Base-by-base conservation (phyloP, 2,113 vertebrate species). In the Cyprinodon brontotheroides region DNA sequence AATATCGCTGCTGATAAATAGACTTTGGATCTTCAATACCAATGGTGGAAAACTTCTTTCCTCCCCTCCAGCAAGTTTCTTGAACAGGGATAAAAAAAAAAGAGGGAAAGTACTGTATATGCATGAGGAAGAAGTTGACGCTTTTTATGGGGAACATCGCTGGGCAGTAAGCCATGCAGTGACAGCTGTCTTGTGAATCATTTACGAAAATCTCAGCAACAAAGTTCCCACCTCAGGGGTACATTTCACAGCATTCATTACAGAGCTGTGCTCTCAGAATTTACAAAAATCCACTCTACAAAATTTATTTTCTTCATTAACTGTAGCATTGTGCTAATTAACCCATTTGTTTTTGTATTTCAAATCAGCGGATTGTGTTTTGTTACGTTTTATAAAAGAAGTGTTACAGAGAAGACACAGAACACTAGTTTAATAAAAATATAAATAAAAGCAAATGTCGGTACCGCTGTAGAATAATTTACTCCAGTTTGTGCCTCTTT, bases 131-230 rank as follows among this genome's bases (percentile, higher is more conserved):
- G 40, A 74, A 77, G 74, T 79, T 79, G 77, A 71, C 36, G 66
- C 75, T 70, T 90, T 90, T 88, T 84, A 87, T 86, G 75, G 65
- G 72, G 68, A 86, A 75, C 85, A 80, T 80, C 79, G 77, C 45
- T 81, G 86, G 85, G 89, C 89, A 88, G 79, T 74, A 83, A 86
- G 83, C 85, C 86, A 89, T 75, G 75, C 73, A 81, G 82, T 84
- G 86, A 89, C 89, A 92, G 88, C 81, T 89, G 90, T 88, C 83
- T 80, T 76, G 61, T 79, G 78, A 90, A 79, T 91, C 80, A 87
- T 86, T 79, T 80, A 79, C 83, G 82, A 85, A 87, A 69, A 81
- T 87, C 72, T 81, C 61, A 39, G 70, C 73, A 81, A 70, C 72
- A 81, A 53, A 84, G 77, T 76, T 89, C 47, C 64, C 75, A 82